Percentiles rank a stretch among this genome's conserved stretches.
phyloP scores from a whole-genome alignment of 37 sponge, comb jelly and placozoan species.

The Lycopodina hypogea region DNA sequence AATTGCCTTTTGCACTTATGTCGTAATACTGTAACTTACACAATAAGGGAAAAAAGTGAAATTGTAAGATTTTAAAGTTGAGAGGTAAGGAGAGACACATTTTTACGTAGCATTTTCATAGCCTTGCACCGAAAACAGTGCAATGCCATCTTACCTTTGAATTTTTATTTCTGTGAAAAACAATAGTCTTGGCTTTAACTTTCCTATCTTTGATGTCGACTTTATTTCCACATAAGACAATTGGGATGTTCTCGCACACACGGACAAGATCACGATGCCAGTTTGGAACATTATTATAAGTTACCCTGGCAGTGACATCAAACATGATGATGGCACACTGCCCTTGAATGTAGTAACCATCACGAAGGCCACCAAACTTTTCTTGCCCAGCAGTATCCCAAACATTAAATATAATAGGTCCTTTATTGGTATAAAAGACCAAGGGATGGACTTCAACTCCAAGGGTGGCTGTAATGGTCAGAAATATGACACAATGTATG shows the following conservation, averaged over 20 bases:
- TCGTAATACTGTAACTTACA: constrained; percentile 86
- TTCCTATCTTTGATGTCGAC: constrained; percentile 99
- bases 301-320: constrained; percentile 95
- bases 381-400: constrained; percentile 99
- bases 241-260: constrained; percentile 95
- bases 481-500: too few relatives aligned
- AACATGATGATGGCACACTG: constrained; percentile 99
- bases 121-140: not conserved
- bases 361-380: constrained; percentile 98
- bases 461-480: constrained; percentile 79
- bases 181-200: constrained; percentile 93
- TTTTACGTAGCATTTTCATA: not conserved
- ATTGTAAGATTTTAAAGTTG: not conserved
- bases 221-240: constrained; percentile 99
- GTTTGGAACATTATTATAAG: constrained; percentile 99
- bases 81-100: not conserved
- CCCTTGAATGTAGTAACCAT: constrained; percentile 99
- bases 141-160: constrained; percentile 71
- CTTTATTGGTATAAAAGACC: constrained; percentile 91
- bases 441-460: constrained; percentile 98
- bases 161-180: constrained; percentile 98
- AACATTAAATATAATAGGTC: constrained; percentile 93
- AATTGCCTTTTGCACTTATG: constrained; percentile 98
- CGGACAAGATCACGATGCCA: constrained; percentile 96
- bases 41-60: constrained; percentile 2